phyloP scores from a whole-genome alignment of 2,888 invertebrate genomes.

The Dimorphilus gyrociliatus region DNA sequence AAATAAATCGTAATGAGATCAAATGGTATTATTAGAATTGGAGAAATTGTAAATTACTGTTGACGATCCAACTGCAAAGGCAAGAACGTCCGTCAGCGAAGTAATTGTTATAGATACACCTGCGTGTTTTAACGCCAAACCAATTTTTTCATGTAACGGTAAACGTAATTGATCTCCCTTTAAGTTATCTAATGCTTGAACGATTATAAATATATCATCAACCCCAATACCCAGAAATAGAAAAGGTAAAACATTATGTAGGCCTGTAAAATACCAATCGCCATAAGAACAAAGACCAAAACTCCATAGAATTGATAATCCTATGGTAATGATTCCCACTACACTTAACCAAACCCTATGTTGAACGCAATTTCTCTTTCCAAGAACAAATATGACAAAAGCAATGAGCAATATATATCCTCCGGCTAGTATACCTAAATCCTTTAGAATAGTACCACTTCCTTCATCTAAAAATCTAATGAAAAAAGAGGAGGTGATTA shows the following conservation, averaged over 20 bases:
- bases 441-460: too few species aligned
- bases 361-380: too few species aligned
- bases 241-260: constrained; percentile 64
- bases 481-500: too few species aligned
- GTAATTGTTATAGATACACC: constrained; percentile 69
- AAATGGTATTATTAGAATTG: too few species aligned
- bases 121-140: constrained; percentile 55
- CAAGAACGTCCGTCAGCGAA: constrained; percentile 62
- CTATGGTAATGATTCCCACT: too few species aligned
- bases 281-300: constrained; percentile 55
- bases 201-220: constrained; percentile 71
- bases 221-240: constrained; percentile 55
- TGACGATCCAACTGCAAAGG: constrained; percentile 58
- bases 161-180: constrained; percentile 10
- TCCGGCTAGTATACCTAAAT: too few species aligned
- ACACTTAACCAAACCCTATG: too few species aligned
- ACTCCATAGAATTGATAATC: constrained; percentile 54
- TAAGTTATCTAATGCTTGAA: constrained; percentile 55
- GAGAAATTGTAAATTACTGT: too few species aligned
- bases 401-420: too few species aligned
- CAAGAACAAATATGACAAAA: too few species aligned
- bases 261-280: constrained; percentile 58
- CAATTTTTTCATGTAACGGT: constrained; percentile 50
- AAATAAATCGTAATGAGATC: too few species aligned
- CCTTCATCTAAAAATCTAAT: too few species aligned